Evolutionary conservation across 1,140 invertebrate species (phyloP).

Genomic region (Paraescarpia echinospica): DNA sequence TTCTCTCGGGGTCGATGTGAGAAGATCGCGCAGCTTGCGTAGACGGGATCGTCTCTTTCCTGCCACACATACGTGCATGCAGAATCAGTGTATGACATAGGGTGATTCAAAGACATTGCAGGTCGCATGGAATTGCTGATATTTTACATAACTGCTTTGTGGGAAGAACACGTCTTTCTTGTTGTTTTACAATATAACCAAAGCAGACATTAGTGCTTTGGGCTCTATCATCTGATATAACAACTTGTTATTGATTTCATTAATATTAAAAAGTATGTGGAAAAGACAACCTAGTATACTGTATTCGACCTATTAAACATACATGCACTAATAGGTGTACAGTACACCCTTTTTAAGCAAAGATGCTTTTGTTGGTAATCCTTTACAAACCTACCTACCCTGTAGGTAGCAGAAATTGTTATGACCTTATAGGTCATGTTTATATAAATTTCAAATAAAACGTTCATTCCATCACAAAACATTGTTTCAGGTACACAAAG

Average conservation of each 20-base stretch:
- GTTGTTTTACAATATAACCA: neutral
- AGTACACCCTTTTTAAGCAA: too few relatives aligned
- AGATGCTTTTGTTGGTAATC: too few relatives aligned
- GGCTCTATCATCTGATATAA: neutral
- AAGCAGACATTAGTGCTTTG: neutral
- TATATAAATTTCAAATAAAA: too few relatives aligned
- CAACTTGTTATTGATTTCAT: neutral
- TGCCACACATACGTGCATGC: slow-evolving; percentile 42
- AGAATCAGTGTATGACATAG: neutral
- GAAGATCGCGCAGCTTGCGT: slow-evolving; percentile 69
- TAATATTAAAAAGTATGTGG: neutral
- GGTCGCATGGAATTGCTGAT: neutral
- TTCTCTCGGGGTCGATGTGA: slow-evolving; percentile 63
- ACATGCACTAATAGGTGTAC: too few relatives aligned
- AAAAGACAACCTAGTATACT: neutral
- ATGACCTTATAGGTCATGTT: too few relatives aligned
- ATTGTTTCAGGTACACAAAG: too few relatives aligned
- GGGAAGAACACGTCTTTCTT: too few relatives aligned
- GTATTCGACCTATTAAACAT: neutral
- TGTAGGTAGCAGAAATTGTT: too few relatives aligned
- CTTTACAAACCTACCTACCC: too few relatives aligned
- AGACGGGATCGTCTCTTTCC: slow-evolving; percentile 69
- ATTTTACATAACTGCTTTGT: neutral
- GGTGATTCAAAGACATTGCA: neutral
- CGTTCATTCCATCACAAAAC: too few relatives aligned